A percentile compares a stretch with the other conserved stretches of the same genome.
phyloP scores from a whole-genome alignment of 2,797 vertebrate genomes.

The Nyctibius grandis region DNA sequence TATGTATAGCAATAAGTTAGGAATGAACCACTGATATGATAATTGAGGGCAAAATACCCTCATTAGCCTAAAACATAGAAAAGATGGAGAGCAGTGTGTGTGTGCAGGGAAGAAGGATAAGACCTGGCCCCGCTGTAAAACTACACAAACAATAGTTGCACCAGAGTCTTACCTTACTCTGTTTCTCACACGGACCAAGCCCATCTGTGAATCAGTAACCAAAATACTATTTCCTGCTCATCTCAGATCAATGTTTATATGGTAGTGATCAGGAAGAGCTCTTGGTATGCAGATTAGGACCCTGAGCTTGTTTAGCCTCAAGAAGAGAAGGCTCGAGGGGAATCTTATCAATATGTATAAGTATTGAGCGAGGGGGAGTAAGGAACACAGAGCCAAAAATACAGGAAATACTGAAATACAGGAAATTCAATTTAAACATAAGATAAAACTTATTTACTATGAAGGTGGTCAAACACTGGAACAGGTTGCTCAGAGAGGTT shows the following conservation, averaged over 20 bases:
- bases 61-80: not conserved
- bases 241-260: not conserved
- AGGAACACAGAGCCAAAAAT: not conserved
- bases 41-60: not conserved
- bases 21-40: not conserved
- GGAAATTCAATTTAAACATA: not conserved
- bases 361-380: not conserved
- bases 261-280: not conserved
- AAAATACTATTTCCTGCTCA: not conserved
- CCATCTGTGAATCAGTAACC: not conserved
- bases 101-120: not conserved
- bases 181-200: not conserved
- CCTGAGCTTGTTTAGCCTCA: not conserved
- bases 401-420: not conserved
- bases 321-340: not conserved
- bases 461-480: not conserved
- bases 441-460: accelerated
- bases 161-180: not conserved
- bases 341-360: not conserved
- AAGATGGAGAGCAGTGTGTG: accelerated
- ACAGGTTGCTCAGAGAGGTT: not conserved
- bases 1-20: not conserved
- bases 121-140: not conserved
- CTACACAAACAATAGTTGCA: not conserved
- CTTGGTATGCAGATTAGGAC: not conserved